Conservation (phyloP, 2,113 vertebrate species). For the Gambusia holbrooki region DNA sequence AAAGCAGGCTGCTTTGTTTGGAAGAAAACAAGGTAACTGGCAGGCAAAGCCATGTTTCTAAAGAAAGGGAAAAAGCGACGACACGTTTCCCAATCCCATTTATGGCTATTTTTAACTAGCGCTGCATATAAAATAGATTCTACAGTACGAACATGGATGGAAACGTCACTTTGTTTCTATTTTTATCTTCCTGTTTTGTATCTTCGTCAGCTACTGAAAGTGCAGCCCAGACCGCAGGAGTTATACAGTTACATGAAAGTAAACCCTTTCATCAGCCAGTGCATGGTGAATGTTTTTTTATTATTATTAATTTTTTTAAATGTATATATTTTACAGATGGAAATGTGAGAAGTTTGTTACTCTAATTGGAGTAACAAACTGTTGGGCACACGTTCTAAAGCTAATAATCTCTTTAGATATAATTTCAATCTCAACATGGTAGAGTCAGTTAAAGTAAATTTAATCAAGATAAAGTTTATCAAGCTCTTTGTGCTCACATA, state of each 20-base stretch:
- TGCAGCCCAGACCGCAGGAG: slow-evolving; percentile 13
- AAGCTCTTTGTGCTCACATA: neutral
- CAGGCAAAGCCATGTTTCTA: slow-evolving; percentile 41
- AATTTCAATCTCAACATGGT: neutral
- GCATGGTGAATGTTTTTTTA: neutral
- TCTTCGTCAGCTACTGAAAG: slow-evolving; percentile 1
- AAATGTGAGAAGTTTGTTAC: slow-evolving; percentile 21
- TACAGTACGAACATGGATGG: slow-evolving; percentile 49
- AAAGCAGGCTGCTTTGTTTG: slow-evolving; percentile 57
- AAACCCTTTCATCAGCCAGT: too few relatives aligned
- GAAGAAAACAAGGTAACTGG: slow-evolving; percentile 40
- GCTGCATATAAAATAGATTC: slow-evolving; percentile 55
- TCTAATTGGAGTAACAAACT: neutral
- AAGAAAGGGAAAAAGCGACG: slow-evolving; percentile 13
- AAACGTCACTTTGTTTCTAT: slow-evolving; percentile 58
- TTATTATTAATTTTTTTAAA: neutral
- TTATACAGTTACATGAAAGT: slow-evolving; percentile 24
- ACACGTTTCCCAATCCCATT: slow-evolving; percentile 53
- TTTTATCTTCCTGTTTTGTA: slow-evolving; percentile 30
- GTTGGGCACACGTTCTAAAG: neutral
- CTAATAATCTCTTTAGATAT: neutral
- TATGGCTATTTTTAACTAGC: slow-evolving; percentile 64
- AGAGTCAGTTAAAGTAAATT: neutral
- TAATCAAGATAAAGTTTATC: neutral
- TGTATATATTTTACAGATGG: neutral